Evolutionary conservation across 2,113 vertebrate genomes (phyloP).

Genomic region (Ictalurus punctatus): DNA sequence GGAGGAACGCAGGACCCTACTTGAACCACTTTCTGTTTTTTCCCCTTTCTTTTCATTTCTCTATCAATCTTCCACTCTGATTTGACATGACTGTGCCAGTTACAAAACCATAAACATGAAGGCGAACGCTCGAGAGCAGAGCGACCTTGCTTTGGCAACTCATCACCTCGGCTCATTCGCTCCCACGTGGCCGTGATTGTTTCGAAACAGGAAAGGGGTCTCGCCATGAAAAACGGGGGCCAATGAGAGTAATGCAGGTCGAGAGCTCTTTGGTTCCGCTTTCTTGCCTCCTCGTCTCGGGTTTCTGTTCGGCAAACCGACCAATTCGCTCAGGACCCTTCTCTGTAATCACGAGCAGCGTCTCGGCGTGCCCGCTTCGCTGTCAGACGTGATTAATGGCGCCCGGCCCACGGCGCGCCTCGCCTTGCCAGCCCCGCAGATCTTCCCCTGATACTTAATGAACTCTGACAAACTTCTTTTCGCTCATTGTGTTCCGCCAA

Average conservation of each 20-base stretch:
- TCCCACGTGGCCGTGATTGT: conserved; percentile 27
- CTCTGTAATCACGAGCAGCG: conserved; percentile 72
- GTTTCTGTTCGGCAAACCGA: conserved; percentile 41
- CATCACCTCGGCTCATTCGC: not conserved
- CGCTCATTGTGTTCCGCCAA: conserved; percentile 69
- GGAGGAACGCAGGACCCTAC: not conserved
- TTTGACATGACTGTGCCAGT: not conserved
- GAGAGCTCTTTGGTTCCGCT: conserved; percentile 51
- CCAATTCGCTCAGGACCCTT: conserved; percentile 52
- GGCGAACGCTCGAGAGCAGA: not conserved
- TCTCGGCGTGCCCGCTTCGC: conserved; percentile 71
- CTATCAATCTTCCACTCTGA: not conserved
- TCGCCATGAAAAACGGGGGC: conserved; percentile 20
- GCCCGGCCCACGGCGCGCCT: conserved; percentile 71
- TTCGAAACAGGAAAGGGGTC: conserved; percentile 31
- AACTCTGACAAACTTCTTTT: conserved; percentile 81
- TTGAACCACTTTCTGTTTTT: not conserved
- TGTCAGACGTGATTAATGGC: conserved; percentile 84
- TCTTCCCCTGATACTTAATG: conserved; percentile 84
- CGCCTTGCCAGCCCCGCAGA: conserved; percentile 78
- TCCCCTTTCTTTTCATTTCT: not conserved
- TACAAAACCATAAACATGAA: conserved; percentile 1
- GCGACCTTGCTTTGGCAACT: conserved; percentile 19
- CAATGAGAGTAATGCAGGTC: conserved; percentile 38
- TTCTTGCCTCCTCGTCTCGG: conserved; percentile 58